Evolutionary conservation across 2,113 vertebrate genomes (phyloP), one percentile per base, ranked within the genome.

Genomic region (Elgaria multicarinata): DNA sequence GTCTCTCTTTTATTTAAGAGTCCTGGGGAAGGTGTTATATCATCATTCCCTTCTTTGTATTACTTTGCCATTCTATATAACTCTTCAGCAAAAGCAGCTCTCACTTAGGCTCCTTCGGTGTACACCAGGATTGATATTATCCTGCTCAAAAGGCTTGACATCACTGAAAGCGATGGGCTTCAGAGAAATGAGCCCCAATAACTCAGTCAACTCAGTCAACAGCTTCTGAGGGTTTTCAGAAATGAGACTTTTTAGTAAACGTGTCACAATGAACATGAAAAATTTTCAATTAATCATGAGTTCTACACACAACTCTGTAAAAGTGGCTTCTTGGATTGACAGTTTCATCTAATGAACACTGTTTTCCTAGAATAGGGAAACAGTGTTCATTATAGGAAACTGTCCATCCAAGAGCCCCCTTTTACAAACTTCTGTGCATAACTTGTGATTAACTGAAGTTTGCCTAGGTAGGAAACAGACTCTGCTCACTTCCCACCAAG

Each of bases 1-100:
- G 36, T n/a, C 50, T 87, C 91, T 67, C 44, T 84, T 92, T 71
- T 78, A 80, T 80, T 92, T 77, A 62, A 10, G 64, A 85, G n/a
- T 92, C 44, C 86, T 62, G 20, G 6, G 44, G n/a, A 82, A 39
- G 77, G 50, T 31, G 72, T 55, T 87, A 87, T 87, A 50, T 80
- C 58, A 81, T 88, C 44, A 81, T 71, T 72, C n/a, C 42, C 46
- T 86, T 39, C 44, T 71, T 82, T 58, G 8, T 85, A 24, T 85
- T 67, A 71, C 8, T 80, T 18, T 67, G 62, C 42, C 44, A 77
- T 50, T 16, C n/a, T 50, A 55, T 31, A 72, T 42, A 71, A 67
- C 53, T 18, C 42, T 88, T 67, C 39, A 28, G 31, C 77, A 88
- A 83, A 71, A 36, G 67, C 50, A 88, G 26, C 44, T n/a, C 14